phyloP scores from a whole-genome alignment of 1,140 invertebrate genomes.

The Macrobrachium nipponense region DNA sequence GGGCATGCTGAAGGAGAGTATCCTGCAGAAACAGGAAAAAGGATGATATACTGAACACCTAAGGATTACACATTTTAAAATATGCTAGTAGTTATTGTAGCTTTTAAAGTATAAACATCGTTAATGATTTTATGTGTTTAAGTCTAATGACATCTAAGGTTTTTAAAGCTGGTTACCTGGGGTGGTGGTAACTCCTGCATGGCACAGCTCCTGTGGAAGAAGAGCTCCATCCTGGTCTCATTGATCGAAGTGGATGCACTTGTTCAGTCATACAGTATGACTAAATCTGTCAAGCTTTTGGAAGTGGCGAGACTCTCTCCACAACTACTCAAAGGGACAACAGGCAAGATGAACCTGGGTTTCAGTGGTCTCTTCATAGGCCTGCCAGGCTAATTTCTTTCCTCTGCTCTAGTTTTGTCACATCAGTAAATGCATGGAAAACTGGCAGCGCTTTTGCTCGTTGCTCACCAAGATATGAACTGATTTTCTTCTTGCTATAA shows the following conservation, averaged over 20 bases:
- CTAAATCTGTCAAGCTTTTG: conserved; percentile 22
- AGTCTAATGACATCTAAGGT: too few species aligned
- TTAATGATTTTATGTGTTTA: too few species aligned
- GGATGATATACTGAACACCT: too few species aligned
- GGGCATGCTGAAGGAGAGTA: conserved; percentile 32
- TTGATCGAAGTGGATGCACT: conserved; percentile 26
- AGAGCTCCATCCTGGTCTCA: conserved; percentile 13
- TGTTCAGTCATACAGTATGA: conserved; percentile 31
- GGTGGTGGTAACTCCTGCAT: conserved; percentile 15
- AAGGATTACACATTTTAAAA: too few species aligned
- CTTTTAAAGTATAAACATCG: too few species aligned
- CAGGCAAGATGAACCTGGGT: conserved; percentile 1
- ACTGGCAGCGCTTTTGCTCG: conserved; percentile 28
- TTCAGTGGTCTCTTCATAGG: conserved; percentile 23
- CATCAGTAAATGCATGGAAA: conserved; percentile 37
- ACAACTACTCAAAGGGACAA: conserved; percentile 14
- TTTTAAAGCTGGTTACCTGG: not conserved
- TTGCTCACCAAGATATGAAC: conserved; percentile 12
- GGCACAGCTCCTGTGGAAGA: conserved; percentile 24
- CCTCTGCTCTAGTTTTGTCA: conserved; percentile 9
- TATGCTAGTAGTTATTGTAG: too few species aligned
- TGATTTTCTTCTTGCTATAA: conserved; percentile 18
- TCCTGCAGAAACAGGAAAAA: not conserved
- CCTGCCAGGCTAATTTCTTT: conserved; percentile 21
- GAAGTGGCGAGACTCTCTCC: conserved; percentile 1